Conservation (phyloP, 2,113 vertebrate genomes). For the Aptenodytes patagonicus region DNA sequence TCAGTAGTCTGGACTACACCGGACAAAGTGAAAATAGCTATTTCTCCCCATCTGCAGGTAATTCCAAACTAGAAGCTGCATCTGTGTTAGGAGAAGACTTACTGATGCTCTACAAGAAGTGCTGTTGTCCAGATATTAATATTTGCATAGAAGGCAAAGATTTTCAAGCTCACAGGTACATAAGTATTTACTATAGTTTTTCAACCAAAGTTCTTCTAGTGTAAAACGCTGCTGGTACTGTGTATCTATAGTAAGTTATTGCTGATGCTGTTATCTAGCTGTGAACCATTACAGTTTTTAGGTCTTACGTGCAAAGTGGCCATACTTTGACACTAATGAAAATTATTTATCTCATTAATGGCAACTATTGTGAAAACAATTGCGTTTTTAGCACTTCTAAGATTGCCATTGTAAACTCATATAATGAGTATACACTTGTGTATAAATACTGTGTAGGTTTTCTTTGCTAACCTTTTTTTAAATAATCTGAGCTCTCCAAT, state of each 20-base stretch:
- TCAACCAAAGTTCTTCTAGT: not conserved
- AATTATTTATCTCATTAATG: not conserved
- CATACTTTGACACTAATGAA: not conserved
- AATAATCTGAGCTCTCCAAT: not conserved
- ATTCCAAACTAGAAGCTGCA: slow-evolving; percentile 74
- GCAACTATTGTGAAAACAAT: not conserved
- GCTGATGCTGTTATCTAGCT: not conserved
- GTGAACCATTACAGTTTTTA: not conserved
- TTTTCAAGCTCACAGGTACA: slow-evolving; percentile 91
- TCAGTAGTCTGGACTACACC: not conserved
- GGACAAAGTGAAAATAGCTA: not conserved
- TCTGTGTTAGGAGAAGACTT: slow-evolving; percentile 86
- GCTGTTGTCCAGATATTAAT: slow-evolving; percentile 82
- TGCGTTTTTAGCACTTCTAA: not conserved
- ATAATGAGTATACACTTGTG: not conserved
- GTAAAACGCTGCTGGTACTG: not conserved
- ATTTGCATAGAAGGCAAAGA: slow-evolving; percentile 82
- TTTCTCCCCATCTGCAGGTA: slow-evolving; percentile 57
- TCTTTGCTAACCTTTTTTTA: not conserved
- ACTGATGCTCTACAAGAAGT: slow-evolving; percentile 80
- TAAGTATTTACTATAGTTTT: not conserved
- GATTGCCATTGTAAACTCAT: not conserved
- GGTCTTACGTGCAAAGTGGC: not conserved
- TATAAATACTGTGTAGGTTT: not conserved
- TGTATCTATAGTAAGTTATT: not conserved